Conservation (phyloP, 2,113 vertebrate species). For the Myotis davidii region DNA sequence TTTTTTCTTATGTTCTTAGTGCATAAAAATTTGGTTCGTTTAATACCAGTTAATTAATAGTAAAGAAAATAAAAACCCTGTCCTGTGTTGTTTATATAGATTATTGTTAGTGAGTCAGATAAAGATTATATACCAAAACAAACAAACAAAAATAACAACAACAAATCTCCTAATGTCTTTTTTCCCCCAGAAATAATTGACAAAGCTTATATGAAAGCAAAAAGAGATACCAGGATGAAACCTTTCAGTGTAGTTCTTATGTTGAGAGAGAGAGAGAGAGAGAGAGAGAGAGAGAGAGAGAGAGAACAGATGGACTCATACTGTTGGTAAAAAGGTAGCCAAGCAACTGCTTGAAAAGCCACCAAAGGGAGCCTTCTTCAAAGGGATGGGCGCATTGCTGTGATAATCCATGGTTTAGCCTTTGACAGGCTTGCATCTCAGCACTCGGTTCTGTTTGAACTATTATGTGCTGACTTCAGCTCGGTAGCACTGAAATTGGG, state of each 20-base stretch:
- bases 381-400: constrained; percentile 53
- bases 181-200: constrained; percentile 31
- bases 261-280: constrained; percentile 48
- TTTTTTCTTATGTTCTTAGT: not conserved
- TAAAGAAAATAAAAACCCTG: not conserved
- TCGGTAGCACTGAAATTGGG: constrained; percentile 68
- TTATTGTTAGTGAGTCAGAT: not conserved
- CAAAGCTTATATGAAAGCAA: constrained; percentile 27
- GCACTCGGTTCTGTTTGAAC: constrained; percentile 51
- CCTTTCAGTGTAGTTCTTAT: not conserved
- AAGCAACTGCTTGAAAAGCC: constrained; percentile 57
- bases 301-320: not conserved
- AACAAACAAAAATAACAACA: too few species aligned
- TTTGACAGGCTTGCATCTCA: constrained; percentile 72
- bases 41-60: not conserved
- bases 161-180: not conserved
- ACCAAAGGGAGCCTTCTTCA: constrained; percentile 70
- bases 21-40: not conserved
- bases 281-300: not conserved
- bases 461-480: constrained; percentile 79
- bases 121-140: not conserved
- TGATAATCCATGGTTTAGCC: constrained; percentile 75
- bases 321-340: constrained; percentile 67
- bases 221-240: constrained; percentile 4
- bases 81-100: not conserved